These are phyloP conservation scores for Autographa gamma DNA, from an alignment of 2,888 invertebrate genomes.

Conservation along the genomic window DNA sequence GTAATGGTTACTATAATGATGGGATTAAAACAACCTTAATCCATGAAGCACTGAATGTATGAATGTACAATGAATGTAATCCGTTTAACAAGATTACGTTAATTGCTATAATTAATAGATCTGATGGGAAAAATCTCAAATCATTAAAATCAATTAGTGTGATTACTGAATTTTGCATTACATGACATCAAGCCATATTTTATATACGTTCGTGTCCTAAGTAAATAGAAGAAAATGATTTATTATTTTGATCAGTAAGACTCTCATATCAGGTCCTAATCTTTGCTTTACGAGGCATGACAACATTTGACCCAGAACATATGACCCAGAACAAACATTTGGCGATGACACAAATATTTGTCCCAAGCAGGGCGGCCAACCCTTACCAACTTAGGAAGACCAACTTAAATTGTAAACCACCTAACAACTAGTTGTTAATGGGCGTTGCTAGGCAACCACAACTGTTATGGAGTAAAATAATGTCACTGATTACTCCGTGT, in stretches of 20 bases:
- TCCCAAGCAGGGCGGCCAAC: no score
- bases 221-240: no score
- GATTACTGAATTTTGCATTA: neutral
- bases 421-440: neutral
- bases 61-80: neutral
- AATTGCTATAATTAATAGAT: neutral
- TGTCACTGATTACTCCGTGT: slow-evolving; percentile 47
- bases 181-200: no score
- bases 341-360: no score
- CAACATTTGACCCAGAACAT: no score
- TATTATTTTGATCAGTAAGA: no score
- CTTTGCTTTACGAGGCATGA: no score
- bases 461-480: slow-evolving; percentile 39
- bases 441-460: neutral
- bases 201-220: no score
- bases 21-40: neutral
- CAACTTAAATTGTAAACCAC: neutral
- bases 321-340: no score
- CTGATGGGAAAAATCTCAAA: neutral
- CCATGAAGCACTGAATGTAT: neutral
- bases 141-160: neutral
- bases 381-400: no score
- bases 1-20: neutral
- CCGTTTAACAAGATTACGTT: neutral
- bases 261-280: no score